Base-by-base conservation (phyloP, 2,113 vertebrate genomes). In the Pedetes capensis region DNA sequence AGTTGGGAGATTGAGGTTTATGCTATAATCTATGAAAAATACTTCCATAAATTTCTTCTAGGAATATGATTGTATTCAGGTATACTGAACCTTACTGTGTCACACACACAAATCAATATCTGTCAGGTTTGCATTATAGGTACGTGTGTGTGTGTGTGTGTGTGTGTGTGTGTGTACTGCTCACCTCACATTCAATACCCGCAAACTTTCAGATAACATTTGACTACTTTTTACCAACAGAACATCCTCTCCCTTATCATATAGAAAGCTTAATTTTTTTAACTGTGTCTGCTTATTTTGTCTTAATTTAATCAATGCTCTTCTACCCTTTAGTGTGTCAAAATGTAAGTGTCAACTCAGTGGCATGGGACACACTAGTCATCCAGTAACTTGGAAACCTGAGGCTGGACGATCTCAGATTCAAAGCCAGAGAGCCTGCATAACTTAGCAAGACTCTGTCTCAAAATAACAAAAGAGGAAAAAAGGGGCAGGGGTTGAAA, bases 51-150 rank as follows among this genome's bases (percentile, higher is more conserved):
- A 47, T 63, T 78, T 89, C 29, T 57, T 0, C 1, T 74, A 86
- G 9, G 6, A 61, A 0, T 49, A 5, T 51, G 71, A 32, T 5
- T 76, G 0, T 85, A 2, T 64, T 64, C 10, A 57, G 9, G 0
- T 66, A 1, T 37, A 47, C 22, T 63, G 44, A 23, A 37, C 27
- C 23, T 84, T 42, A 44, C 11, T 44, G 6, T 34, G 20, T 2
- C 7, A 68, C 6, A 68, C 1, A 80, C 37, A 87, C 20, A 34
- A 57, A 34, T 68, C 3, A 75, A 13, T 32, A 37, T 69, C 3
- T 55, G 3, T 78, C 23, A 71, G 16, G 17, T n/a, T 80, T 68
- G 0, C 57, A 39, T 49, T 75, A 63, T 20, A 51, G 5, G 8
- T 34, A 22, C 17, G 9, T 88, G 49, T 74, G 12, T 79, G 20